A percentile compares a stretch with the other conserved stretches of the same genome.
Conservation (phyloP, 2,888 invertebrate genomes). For the Cecidostiba fungosa region DNA sequence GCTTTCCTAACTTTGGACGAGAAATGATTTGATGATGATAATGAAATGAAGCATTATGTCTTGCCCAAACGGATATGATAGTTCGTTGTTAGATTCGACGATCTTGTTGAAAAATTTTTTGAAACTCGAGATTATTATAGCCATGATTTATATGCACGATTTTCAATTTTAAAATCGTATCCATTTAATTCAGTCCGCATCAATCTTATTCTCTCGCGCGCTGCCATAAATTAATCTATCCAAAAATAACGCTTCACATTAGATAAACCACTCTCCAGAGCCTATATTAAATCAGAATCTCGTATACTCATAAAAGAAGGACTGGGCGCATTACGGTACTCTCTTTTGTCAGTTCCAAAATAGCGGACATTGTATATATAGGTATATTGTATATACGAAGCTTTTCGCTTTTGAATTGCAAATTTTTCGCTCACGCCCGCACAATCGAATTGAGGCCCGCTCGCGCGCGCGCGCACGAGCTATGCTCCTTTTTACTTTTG, state of each 20-base stretch:
- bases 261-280: not conserved
- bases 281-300: not conserved
- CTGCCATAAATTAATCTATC: not conserved
- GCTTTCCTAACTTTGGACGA: not conserved
- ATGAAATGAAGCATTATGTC: not conserved
- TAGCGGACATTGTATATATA: constrained; percentile 22
- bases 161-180: not conserved
- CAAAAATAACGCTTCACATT: not conserved
- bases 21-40: not conserved
- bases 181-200: not conserved
- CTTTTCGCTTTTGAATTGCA: constrained; percentile 69
- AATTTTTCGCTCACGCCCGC: constrained; percentile 67
- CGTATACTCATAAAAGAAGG: not conserved
- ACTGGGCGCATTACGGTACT: not conserved
- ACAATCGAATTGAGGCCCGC: constrained; percentile 50
- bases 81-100: not conserved
- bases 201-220: not conserved
- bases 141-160: not conserved
- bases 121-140: not conserved
- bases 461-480: not conserved
- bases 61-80: not conserved
- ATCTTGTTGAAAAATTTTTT: not conserved
- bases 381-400: not conserved
- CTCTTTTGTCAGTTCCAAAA: constrained; percentile 30
- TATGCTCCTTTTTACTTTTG: constrained; percentile 7